Evolutionary conservation across 2,888 invertebrate genomes (phyloP).

Genomic region (Oxycera nigricornis): DNA sequence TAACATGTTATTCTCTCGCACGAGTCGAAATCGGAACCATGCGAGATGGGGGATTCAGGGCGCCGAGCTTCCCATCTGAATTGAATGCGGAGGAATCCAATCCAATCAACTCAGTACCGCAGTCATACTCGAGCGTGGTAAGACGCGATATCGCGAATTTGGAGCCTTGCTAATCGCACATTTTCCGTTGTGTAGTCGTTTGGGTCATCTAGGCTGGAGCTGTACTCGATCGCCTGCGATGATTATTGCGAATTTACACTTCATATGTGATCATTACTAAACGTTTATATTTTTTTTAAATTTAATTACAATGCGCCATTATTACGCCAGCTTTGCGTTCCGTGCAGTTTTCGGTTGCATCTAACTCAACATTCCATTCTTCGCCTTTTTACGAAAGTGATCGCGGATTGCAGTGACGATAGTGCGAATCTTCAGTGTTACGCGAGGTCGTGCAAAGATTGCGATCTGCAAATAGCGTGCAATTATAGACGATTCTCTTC

Average conservation of each 20-base stretch:
- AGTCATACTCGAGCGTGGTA: slow-evolving; percentile 23
- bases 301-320: not conserved
- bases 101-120: slow-evolving; percentile 14
- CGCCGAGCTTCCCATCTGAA: slow-evolving; percentile 5
- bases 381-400: not conserved
- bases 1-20: too few species aligned
- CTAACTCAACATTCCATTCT: not conserved
- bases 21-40: not conserved
- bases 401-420: not conserved
- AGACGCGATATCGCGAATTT: slow-evolving; percentile 7
- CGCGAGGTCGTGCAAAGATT: not conserved
- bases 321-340: not conserved
- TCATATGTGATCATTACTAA: not conserved
- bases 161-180: not conserved
- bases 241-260: not conserved
- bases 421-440: not conserved
- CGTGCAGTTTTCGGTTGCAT: not conserved
- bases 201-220: not conserved
- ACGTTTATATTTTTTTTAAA: not conserved
- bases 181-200: not conserved
- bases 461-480: not conserved
- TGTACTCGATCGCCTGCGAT: not conserved
- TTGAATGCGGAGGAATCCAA: not conserved
- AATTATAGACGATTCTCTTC: not conserved
- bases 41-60: not conserved